Percentiles rank a stretch among this genome's conserved stretches.
These are phyloP conservation scores for Ormia ochracea DNA, from an alignment of 2,888 invertebrate species.

Conservation along the genomic window DNA sequence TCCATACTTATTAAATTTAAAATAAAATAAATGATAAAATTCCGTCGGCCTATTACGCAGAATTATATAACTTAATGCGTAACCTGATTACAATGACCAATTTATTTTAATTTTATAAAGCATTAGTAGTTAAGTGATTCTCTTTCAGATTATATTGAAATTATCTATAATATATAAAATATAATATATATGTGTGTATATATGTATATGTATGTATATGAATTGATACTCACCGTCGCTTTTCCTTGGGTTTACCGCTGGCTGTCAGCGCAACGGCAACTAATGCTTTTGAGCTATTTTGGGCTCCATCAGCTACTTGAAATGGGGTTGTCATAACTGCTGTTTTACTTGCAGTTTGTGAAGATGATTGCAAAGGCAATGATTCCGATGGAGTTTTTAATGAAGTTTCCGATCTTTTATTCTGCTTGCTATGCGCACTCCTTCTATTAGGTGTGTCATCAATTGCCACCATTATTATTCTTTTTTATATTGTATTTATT, in stretches of 20 bases:
- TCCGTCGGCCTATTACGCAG: no score
- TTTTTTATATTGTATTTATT: not conserved
- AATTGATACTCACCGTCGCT: slow-evolving; percentile 80
- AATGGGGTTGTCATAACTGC: slow-evolving; percentile 36
- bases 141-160: no score
- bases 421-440: not conserved
- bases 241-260: slow-evolving; percentile 80
- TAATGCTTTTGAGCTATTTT: slow-evolving; percentile 18
- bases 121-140: no score
- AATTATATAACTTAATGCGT: no score
- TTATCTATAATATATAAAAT: no score
- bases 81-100: no score
- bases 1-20: no score
- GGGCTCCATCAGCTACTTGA: not conserved
- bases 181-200: not conserved
- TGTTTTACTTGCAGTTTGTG: slow-evolving; percentile 61
- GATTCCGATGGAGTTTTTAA: not conserved
- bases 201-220: not conserved
- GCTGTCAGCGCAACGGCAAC: slow-evolving; percentile 67
- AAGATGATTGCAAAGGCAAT: slow-evolving; percentile 13
- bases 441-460: slow-evolving; percentile 6
- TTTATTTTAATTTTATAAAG: no score
- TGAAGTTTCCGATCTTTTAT: not conserved
- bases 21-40: no score
- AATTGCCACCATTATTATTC: slow-evolving; percentile 43